Evolutionary conservation across 2,113 vertebrate species (phyloP).

Genomic region (Phycodurus eques): DNA sequence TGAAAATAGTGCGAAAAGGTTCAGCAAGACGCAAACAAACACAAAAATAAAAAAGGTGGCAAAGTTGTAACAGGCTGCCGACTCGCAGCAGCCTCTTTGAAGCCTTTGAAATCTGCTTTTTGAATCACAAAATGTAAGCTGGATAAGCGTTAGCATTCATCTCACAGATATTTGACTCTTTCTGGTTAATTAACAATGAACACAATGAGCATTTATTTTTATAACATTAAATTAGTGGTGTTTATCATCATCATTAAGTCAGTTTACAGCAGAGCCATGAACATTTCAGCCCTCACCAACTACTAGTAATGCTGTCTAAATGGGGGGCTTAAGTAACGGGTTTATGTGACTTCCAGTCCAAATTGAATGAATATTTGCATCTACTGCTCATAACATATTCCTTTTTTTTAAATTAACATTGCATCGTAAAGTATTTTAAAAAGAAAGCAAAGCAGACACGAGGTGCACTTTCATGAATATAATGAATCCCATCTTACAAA

Average conservation of each 20-base stretch:
- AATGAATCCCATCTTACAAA: neutral
- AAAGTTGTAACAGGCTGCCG: too few relatives aligned
- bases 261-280: neutral
- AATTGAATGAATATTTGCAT: neutral
- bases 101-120: neutral
- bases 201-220: neutral
- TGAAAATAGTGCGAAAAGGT: too few relatives aligned
- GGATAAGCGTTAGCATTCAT: neutral
- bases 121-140: neutral
- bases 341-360: neutral
- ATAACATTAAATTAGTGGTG: neutral
- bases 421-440: neutral
- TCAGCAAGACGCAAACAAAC: too few relatives aligned
- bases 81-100: too few relatives aligned
- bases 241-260: neutral
- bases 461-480: conserved; percentile 3
- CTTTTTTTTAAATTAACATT: neutral
- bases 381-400: neutral
- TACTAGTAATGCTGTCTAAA: neutral
- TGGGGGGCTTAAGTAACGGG: neutral
- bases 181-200: neutral
- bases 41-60: too few relatives aligned
- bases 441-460: neutral
- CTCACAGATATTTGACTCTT: neutral
- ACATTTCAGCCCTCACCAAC: neutral